Base-by-base conservation (phyloP, 2,113 vertebrate species). In the Tachuris rubrigastra region DNA sequence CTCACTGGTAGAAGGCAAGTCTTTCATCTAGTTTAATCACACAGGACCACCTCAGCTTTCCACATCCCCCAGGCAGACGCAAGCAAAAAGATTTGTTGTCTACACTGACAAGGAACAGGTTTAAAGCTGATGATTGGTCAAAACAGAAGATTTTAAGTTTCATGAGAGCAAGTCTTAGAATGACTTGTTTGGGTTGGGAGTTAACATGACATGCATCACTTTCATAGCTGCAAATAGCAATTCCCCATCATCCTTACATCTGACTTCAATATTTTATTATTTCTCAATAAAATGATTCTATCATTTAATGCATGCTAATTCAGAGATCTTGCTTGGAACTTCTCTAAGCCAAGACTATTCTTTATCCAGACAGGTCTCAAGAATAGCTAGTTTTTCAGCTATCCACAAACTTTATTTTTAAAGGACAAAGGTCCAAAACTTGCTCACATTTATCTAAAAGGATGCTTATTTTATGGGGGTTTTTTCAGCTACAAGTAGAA, bases 1-100 rank as follows among this genome's bases (percentile, higher is more conserved):
- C 97, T 98, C 97, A 87, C 73, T 95, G 97, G 97, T 94, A 71
- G 96, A 97, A 98, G 94, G 97, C 96, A 97, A 97, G 97, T 96
- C 98, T 98, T 98, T 98, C 98, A 98, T 98, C 98, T 98, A 97
- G 97, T 97, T 97, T 97, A 97, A 97, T 97, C 98, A 98, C 98
- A 95, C 14, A 98, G 98, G 98, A 98, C 97, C 97, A 97, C 97
- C 97, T 97, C 90, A 13, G 97, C 96, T 97, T 96, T 97, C 92
- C 92, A 97, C 85, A 95, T 97, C 96, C 98, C 97, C 90, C 68
- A 97, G 97, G 97, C 97, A 97, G 97, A 96, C 30, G 12, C 42
- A 95, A 97, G 98, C 92, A 97, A 98, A 96, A 98, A 97, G 97
- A 98, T 97, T 97, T 98, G 97, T 97, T 98, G 97, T 97, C 97